Base-by-base conservation (phyloP, 2,888 invertebrate genomes). In the Eristalis intricaria region DNA sequence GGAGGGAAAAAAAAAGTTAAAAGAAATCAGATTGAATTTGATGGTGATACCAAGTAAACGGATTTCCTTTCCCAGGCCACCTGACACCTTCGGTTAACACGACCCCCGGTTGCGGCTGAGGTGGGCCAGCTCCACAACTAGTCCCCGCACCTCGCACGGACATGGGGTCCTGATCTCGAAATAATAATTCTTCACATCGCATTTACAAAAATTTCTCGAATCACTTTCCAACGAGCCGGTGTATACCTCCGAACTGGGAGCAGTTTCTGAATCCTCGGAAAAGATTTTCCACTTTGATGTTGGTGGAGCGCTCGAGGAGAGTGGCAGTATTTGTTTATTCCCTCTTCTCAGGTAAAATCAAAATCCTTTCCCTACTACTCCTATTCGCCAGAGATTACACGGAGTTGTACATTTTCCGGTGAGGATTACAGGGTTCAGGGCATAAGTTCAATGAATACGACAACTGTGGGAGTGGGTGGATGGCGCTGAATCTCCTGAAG, bases 21-120 rank as follows among this genome's bases (percentile, higher is more conserved):
- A 63, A 63, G 43, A 80, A 84, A 80, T 84, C 79, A 84, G 75
- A 84, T 84, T 84, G 70, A 61, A 40, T 65, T 84, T 80, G 65
- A 84, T 79, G 79, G 79, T 79, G 79, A 80, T 84, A 71, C 66
- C 65, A 15, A 80, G 80, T 80, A 76, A 80, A 80, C 84, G 80
- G 80, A 84, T 84, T 76, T 71, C 80, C 70, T 80, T 68, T 75
- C 79, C 75, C 75, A 71, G 61, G 35, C 75, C 71, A 80, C 61
- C 84, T 75, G 69, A 32, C 65, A 70, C 82, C 71, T 76, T 82
- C 60, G 79, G 66, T 65, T 75, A 74, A 78, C 74, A 70, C 64
- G 50, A 50, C 11, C 11, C 11, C 58, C 23, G 26, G 26, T 26
- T 26, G 26, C 5, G 70, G n/a, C 40, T 11, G 22, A 40, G 70